Conservation (phyloP, 2,888 invertebrate genomes). For the Amaurobius ferox region DNA sequence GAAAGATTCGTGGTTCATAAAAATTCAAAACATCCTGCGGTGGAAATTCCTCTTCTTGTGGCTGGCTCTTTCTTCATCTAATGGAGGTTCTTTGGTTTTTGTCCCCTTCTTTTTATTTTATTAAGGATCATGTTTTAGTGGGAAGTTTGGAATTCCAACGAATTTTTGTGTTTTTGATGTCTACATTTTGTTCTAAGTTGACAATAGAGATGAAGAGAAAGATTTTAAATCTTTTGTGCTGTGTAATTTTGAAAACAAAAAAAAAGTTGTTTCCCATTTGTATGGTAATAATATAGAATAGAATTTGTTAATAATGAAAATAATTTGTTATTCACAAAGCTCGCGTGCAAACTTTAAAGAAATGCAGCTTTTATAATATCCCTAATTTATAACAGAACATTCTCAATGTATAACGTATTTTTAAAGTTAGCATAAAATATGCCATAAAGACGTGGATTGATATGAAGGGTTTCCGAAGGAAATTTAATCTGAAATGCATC, state of each 20-base stretch:
- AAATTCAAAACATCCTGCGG: conserved; percentile 25
- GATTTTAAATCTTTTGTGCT: neutral
- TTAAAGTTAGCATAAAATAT: too few relatives aligned
- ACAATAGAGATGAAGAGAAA: neutral
- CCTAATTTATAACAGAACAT: too few relatives aligned
- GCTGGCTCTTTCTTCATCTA: conserved; percentile 15
- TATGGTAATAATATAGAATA: too few relatives aligned
- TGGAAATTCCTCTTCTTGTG: conserved; percentile 23
- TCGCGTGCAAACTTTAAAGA: too few relatives aligned
- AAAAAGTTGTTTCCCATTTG: too few relatives aligned
- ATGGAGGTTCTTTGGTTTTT: conserved; percentile 22
- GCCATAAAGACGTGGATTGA: too few relatives aligned
- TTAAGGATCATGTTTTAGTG: conserved; percentile 1
- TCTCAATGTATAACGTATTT: too few relatives aligned
- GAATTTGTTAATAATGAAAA: too few relatives aligned
- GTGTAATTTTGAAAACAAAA: neutral
- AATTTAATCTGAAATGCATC: too few relatives aligned
- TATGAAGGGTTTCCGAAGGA: too few relatives aligned
- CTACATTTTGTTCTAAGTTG: neutral
- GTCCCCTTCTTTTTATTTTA: conserved; percentile 2
- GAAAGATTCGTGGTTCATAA: conserved; percentile 19
- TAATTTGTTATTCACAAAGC: too few relatives aligned
- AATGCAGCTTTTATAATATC: too few relatives aligned
- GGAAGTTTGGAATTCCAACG: conserved; percentile 15
- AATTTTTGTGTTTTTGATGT: conserved; percentile 15